Evolutionary conservation across 2,888 invertebrate genomes (phyloP), one percentile per base, ranked within the genome.

Genomic region (Hemistola chrysoprasaria): DNA sequence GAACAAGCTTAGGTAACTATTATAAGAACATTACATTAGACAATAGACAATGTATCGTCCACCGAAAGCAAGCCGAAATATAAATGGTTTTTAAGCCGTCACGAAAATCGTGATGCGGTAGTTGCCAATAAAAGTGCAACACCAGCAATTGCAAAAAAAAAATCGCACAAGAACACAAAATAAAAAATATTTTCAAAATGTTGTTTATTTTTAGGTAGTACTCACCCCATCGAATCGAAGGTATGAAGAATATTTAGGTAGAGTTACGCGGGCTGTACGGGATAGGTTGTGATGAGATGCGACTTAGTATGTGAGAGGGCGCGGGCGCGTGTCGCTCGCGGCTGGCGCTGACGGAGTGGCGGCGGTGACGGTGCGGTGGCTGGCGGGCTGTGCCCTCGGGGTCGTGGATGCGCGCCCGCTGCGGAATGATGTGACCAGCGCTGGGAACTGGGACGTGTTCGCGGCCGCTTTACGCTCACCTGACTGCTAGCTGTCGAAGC

Each of bases 201-300:
- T 21, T 8, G 31, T 16, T 16, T 16, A 16, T 16, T n/a, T n/a
- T n/a, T n/a, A n/a, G n/a, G n/a, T n/a, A n/a, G n/a, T 35, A 67
- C 74, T 71, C 47, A 80, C 79, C 79, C 78, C 79, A 80, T 80
- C 70, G 72, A 66, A 61, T 51, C 49, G 51, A 33, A 50, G 55
- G 53, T 56, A 62, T 26, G 23, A 35, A 44, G 33, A 52, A 48
- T 56, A 53, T 54, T 55, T 50, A 57, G 56, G 51, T 53, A 58
- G 62, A 65, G 53, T 69, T 68, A 65, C 53, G 56, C 55, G 56
- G 46, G 52, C 60, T 56, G 54, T 64, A 66, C 59, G 69, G 61
- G 49, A 57, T n/a, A n/a, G n/a, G n/a, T n/a, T 16, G 2, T 16
- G 16, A 33, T 33, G 50, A 39, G 36, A 33, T 29, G 47, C 43